These are phyloP conservation scores for Drosophila mettleri DNA, from an alignment of 2,888 invertebrate species.

Conservation along the genomic window DNA sequence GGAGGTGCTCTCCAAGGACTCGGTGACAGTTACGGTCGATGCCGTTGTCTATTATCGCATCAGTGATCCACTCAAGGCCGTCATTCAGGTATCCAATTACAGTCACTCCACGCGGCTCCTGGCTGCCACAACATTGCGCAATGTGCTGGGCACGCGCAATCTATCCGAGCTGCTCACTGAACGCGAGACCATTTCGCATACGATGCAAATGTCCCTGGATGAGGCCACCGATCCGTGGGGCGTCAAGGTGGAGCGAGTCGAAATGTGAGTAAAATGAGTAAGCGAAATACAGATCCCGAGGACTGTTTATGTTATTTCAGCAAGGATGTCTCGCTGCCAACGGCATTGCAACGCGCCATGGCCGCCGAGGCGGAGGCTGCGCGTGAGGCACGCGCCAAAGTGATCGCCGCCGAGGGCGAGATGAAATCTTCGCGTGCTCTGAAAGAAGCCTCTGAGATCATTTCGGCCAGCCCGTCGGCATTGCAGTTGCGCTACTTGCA, in stretches of 20 bases:
- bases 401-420: constrained; percentile 93
- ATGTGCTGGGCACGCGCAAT: constrained; percentile 96
- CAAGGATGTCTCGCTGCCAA: constrained; percentile 92
- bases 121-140: constrained; percentile 93
- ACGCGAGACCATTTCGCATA: constrained; percentile 95
- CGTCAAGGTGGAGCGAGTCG: constrained; percentile 96
- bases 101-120: constrained; percentile 93
- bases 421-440: constrained; percentile 92
- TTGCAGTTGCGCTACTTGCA: constrained; percentile 92
- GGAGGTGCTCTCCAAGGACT: constrained; percentile 96
- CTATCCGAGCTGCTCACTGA: constrained; percentile 96
- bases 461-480: constrained; percentile 90
- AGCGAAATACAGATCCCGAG: neutral
- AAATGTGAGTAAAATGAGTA: constrained; percentile 91
- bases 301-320: constrained; percentile 83
- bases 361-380: constrained; percentile 93
- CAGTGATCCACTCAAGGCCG: constrained; percentile 91
- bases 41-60: constrained; percentile 94
- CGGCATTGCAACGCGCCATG: constrained; percentile 92
- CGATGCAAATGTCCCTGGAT: constrained; percentile 91
- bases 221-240: constrained; percentile 95
- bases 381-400: constrained; percentile 88
- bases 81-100: constrained; percentile 90
- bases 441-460: constrained; percentile 93
- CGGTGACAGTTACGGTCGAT: constrained; percentile 97